Percentiles rank a stretch among this genome's conserved stretches.
These are phyloP conservation scores for Cygnus atratus DNA, from an alignment of 2,113 vertebrate genomes.

Conservation along the genomic window DNA sequence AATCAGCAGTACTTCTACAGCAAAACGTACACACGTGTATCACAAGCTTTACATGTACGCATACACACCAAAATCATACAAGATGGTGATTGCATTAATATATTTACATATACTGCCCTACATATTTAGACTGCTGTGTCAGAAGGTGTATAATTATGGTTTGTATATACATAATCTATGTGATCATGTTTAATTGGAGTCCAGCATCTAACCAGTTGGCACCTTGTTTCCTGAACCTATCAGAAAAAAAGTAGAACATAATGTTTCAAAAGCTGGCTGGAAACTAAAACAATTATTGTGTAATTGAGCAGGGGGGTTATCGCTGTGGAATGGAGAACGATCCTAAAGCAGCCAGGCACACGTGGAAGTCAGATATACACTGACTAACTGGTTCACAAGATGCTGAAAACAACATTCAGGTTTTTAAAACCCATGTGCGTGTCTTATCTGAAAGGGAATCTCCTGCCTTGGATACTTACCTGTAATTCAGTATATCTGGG, in stretches of 20 bases:
- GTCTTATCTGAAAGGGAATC: not conserved
- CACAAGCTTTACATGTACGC: not conserved
- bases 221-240: not conserved
- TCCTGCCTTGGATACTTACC: not conserved
- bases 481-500: not conserved
- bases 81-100: not conserved
- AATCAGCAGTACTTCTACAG: not conserved
- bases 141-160: not conserved
- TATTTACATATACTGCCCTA: not conserved
- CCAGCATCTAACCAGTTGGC: not conserved
- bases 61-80: not conserved
- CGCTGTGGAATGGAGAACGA: accelerated
- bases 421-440: not conserved
- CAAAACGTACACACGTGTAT: not conserved
- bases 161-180: not conserved
- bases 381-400: not conserved
- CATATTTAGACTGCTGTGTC: not conserved
- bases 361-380: not conserved
- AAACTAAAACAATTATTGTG: not conserved
- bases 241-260: not conserved
- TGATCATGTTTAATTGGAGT: not conserved
- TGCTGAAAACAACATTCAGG: not conserved
- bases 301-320: not conserved
- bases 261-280: not conserved
- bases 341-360: not conserved